These are phyloP conservation scores for Cosmopolites sordidus DNA, from an alignment of 2,888 invertebrate genomes.

Conservation along the genomic window DNA sequence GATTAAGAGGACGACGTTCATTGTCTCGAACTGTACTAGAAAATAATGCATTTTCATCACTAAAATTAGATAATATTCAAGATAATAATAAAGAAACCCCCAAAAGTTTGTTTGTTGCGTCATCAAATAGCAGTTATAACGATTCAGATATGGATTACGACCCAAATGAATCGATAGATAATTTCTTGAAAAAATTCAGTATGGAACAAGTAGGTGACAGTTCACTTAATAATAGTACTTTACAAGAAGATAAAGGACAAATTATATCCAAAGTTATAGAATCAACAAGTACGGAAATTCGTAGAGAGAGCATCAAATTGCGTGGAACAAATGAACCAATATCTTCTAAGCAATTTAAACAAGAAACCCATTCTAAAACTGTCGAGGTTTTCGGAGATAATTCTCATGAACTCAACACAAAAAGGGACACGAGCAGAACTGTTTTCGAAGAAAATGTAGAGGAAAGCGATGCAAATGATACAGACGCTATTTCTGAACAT, in stretches of 20 bases:
- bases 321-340: constrained; percentile 2
- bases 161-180: constrained; percentile 6
- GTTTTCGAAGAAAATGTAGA: background rate
- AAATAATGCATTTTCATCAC: constrained; percentile 30
- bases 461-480: constrained; percentile 1
- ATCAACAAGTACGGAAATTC: constrained; percentile 3
- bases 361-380: constrained; percentile 7
- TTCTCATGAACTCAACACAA: background rate
- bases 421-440: background rate
- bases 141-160: constrained; percentile 6
- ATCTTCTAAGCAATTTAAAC: constrained; percentile 5
- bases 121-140: background rate
- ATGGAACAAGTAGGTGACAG: background rate
- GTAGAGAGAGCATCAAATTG: constrained; percentile 4
- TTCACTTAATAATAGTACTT: constrained; percentile 2
- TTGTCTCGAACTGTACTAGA: constrained; percentile 36
- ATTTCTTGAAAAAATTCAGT: constrained; percentile 3
- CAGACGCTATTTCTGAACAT: constrained; percentile 1
- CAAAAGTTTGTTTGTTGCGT: background rate
- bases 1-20: constrained; percentile 26
- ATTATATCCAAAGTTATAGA: constrained; percentile 8
- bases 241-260: background rate
- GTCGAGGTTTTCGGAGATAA: constrained; percentile 3
- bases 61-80: background rate
- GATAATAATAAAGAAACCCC: background rate